Evolutionary conservation across 2,797 vertebrate species (phyloP).

Genomic region (Pteronotus mesoamericanus): DNA sequence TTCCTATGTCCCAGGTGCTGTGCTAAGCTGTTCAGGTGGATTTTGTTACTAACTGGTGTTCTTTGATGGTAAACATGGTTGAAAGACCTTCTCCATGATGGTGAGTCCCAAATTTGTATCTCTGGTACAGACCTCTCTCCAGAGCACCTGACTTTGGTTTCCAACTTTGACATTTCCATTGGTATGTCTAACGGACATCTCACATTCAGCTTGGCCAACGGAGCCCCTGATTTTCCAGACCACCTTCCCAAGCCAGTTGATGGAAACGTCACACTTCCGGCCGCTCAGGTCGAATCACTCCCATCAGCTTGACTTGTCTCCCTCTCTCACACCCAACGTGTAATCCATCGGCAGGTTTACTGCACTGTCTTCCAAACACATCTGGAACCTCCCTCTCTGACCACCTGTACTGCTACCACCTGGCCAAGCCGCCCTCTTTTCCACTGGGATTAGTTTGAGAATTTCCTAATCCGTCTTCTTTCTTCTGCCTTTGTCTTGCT

Average conservation of each 20-base stretch:
- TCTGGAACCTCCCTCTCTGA: neutral
- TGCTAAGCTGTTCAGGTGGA: neutral
- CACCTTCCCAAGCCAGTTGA: neutral
- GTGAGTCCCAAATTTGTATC: neutral
- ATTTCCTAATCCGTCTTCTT: neutral
- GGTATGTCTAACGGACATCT: neutral
- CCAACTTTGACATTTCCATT: neutral
- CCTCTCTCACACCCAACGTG: rapidly evolving
- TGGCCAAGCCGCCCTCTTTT: neutral
- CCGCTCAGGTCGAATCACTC: neutral
- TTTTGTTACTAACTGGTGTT: neutral
- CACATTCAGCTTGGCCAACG: neutral
- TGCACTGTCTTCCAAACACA: neutral
- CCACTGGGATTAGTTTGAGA: neutral
- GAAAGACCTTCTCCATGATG: neutral
- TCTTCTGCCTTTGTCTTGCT: neutral
- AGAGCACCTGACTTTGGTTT: neutral
- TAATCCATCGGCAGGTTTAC: neutral
- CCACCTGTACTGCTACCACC: no score
- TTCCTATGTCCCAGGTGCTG: neutral
- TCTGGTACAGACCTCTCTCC: neutral
- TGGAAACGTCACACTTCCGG: neutral
- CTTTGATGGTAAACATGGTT: neutral
- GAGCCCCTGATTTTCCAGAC: neutral
- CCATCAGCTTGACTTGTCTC: neutral